A percentile compares a stretch with the other conserved stretches of the same genome.
Conservation (phyloP, 2,888 invertebrate species). For the Hydroisotoma schaefferi region DNA sequence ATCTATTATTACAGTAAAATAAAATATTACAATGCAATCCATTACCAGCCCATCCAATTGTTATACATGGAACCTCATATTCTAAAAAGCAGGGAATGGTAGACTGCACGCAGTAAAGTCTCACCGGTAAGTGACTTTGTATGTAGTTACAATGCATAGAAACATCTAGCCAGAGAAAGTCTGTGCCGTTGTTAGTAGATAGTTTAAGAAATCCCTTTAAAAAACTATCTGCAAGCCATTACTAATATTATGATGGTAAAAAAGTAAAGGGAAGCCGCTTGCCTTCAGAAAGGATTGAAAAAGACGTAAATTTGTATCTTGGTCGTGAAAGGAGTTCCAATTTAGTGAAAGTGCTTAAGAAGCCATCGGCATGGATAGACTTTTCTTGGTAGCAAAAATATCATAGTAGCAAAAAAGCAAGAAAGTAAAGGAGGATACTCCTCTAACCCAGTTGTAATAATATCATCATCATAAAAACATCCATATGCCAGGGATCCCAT, state of each 20-base stretch:
- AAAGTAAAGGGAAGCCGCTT: background rate
- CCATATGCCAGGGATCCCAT: background rate
- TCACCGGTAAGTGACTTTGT: background rate
- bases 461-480: constrained; percentile 5
- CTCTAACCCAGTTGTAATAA: constrained; percentile 4
- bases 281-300: constrained; percentile 5
- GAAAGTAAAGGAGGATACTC: too few relatives aligned
- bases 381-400: background rate
- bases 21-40: too few relatives aligned
- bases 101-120: too few relatives aligned
- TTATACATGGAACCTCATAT: too few relatives aligned
- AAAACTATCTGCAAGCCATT: too few relatives aligned
- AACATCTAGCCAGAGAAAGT: background rate
- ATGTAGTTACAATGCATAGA: background rate
- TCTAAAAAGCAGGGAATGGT: too few relatives aligned
- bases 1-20: too few relatives aligned
- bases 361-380: background rate
- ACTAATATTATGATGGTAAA: background rate
- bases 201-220: too few relatives aligned
- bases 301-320: constrained; percentile 4
- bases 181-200: too few relatives aligned
- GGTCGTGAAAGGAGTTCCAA: constrained; percentile 11
- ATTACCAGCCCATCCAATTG: too few relatives aligned
- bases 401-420: background rate
- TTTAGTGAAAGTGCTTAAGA: constrained; percentile 14